These are phyloP conservation scores for Pomacea maculata DNA, from an alignment of 1,140 invertebrate genomes.

Conservation along the genomic window DNA sequence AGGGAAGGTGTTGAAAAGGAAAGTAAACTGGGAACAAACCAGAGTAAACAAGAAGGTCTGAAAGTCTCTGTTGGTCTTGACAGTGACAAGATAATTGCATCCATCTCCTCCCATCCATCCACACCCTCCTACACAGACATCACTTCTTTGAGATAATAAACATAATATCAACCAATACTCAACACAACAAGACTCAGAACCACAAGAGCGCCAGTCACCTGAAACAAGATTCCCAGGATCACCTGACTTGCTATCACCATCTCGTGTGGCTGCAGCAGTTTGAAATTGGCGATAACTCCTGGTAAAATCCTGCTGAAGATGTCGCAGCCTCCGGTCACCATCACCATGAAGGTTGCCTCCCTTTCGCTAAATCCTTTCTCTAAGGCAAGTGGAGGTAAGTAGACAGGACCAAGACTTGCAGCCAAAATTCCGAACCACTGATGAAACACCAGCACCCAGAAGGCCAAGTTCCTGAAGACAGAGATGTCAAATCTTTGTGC, in stretches of 20 bases:
- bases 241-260: background rate
- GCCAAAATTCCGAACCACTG: background rate
- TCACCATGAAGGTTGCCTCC: slow-evolving; percentile 7
- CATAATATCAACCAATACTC: background rate
- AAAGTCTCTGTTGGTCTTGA: too few species aligned
- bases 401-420: background rate
- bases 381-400: background rate
- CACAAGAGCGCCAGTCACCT: background rate
- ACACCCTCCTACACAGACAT: background rate
- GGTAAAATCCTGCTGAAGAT: background rate
- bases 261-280: slow-evolving; percentile 14
- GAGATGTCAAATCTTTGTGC: background rate
- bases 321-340: background rate
- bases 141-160: background rate
- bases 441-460: background rate
- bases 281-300: slow-evolving; percentile 6
- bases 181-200: background rate
- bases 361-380: slow-evolving; percentile 6
- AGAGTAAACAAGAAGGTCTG: background rate
- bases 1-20: background rate
- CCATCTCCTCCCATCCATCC: background rate
- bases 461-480: background rate
- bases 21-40: background rate
- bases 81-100: too few species aligned
- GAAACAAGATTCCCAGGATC: background rate